Base-by-base conservation (phyloP, 1,140 invertebrate species). In the Hirudo medicinalis region DNA sequence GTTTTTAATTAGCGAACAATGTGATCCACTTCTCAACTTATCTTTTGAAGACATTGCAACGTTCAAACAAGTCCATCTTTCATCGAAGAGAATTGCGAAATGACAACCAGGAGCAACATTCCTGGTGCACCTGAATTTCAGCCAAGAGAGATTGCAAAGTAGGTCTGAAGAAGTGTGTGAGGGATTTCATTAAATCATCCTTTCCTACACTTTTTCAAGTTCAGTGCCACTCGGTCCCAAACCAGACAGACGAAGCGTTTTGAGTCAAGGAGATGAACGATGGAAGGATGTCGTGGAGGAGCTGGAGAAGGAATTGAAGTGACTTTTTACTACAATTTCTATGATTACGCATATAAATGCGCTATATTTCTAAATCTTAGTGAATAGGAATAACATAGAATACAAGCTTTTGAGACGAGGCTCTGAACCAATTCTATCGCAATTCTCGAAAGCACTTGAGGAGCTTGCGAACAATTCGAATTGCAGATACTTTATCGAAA, bases 211-310 rank as follows among this genome's bases (percentile, higher is more conserved):
- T 49, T 49, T 49, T 49, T 49, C 13, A 49, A 49, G 43, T 49
- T 49, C 43, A 49, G 43, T 49, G 43, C 43, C 43, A 17, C 15
- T 17, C 11, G 43, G 57, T 22, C 29, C 57, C 11, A 63, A 63
- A 67, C 54, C 67, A n/a, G 55, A 70, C 63, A 53, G 72, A 70
- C 70, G 69, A 66, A 73, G 72, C 54, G 55, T 69, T 55, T 68
- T 71, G 13, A 74, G 73, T 67, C 57, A 74, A 60, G 66, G 66
- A 27, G 66, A 74, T 54, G 73, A 74, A 40, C n/a, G 63, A 43
- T 74, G 73, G 73, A 72, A 72, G 54, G 73, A 74, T 49, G 73
- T 74, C 27, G 73, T 74, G 70, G 25, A 71, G 36, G 73, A 74
- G 54, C 36, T 74, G 29, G 73, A 74, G 69, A 67, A 70, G 40